Conservation (phyloP, 2,113 vertebrate species). For the Eudyptes chrysolophus region DNA sequence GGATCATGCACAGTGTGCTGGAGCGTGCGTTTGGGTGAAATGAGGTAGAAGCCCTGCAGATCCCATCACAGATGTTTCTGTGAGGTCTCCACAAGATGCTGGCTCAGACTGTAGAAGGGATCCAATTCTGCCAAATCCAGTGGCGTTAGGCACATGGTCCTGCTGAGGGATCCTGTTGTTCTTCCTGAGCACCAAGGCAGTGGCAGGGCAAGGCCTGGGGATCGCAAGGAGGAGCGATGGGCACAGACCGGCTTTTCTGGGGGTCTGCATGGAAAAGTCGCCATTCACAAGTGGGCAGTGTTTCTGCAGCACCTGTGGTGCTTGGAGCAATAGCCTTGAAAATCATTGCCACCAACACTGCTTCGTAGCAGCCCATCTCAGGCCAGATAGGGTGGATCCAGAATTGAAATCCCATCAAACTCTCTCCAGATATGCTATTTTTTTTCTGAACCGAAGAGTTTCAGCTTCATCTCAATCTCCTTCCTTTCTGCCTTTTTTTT, state of each 20-base stretch:
- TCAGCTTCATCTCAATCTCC: not conserved
- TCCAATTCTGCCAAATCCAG: not conserved
- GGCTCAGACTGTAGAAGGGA: not conserved
- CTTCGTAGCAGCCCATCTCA: not conserved
- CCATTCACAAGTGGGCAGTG: not conserved
- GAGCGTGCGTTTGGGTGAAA: rapidly evolving
- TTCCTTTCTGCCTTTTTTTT: not conserved
- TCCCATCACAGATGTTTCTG: not conserved
- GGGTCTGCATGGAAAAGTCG: not conserved
- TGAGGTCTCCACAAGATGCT: not conserved
- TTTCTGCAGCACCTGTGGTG: not conserved
- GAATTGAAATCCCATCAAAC: not conserved
- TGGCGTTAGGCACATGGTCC: rapidly evolving
- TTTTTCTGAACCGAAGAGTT: not conserved
- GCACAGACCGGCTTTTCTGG: rapidly evolving
- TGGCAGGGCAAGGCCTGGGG: not conserved
- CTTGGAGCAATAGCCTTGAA: not conserved
- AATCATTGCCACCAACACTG: not conserved
- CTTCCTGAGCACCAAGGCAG: rapidly evolving
- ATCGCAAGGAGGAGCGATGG: rapidly evolving
- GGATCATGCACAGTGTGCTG: rapidly evolving
- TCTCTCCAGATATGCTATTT: not conserved
- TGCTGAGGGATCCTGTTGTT: not conserved
- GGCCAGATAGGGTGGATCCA: not conserved
- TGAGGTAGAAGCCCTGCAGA: not conserved